phyloP scores from a whole-genome alignment of 2,888 invertebrate species.

The Eristalis tenax region DNA sequence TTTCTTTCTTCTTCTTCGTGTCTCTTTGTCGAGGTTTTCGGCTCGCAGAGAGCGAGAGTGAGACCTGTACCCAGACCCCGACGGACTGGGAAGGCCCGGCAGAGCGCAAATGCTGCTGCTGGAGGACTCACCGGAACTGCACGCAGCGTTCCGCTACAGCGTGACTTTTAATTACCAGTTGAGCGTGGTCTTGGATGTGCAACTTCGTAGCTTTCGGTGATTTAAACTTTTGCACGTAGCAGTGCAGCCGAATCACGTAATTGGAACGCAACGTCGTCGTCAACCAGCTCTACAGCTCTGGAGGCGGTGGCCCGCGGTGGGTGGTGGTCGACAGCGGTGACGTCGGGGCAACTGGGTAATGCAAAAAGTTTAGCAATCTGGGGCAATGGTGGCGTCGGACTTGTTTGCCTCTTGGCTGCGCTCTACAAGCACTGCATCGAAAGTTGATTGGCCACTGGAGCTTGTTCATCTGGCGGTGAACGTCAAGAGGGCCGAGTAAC shows the following conservation, averaged over 20 bases:
- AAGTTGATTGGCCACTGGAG: constrained; percentile 23
- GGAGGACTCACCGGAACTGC: constrained; percentile 33
- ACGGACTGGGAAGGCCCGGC: background rate
- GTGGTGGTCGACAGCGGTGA: constrained; percentile 4
- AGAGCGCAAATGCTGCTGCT: too few species aligned
- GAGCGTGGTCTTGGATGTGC: constrained; percentile 14
- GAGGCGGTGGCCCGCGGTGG: background rate
- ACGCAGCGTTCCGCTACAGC: constrained; percentile 50
- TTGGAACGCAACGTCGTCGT: constrained; percentile 23
- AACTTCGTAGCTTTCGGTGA: constrained; percentile 25
- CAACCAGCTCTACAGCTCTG: background rate
- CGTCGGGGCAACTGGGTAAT: background rate
- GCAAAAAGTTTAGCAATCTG: constrained; percentile 48
- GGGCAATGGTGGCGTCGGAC: constrained; percentile 15
- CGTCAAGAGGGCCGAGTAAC: background rate
- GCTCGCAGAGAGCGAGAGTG: constrained; percentile 56
- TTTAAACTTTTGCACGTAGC: constrained; percentile 47
- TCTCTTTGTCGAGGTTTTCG: constrained; percentile 43
- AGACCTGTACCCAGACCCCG: constrained; percentile 17
- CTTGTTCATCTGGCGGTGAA: background rate
- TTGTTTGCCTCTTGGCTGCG: constrained; percentile 21
- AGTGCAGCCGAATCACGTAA: constrained; percentile 51
- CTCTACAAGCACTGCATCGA: constrained; percentile 15
- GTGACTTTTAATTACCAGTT: constrained; percentile 41
- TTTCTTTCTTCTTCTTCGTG: background rate